These are phyloP conservation scores for Luscinia luscinia DNA, from an alignment of 2,797 vertebrate species.

Conservation along the genomic window DNA sequence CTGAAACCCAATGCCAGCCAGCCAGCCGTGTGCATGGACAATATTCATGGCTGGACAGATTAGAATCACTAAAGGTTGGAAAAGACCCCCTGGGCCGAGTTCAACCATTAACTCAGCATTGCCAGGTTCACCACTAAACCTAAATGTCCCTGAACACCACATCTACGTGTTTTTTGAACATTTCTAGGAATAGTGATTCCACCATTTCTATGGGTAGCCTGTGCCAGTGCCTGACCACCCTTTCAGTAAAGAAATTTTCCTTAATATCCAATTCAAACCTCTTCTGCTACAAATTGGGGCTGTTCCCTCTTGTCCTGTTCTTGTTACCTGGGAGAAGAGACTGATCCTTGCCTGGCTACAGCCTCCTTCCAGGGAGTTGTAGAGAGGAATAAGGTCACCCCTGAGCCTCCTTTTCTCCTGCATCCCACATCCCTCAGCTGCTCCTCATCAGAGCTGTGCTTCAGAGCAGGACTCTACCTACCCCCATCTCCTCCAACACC, in stretches of 20 bases:
- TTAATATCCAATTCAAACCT: not conserved
- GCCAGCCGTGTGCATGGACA: not conserved
- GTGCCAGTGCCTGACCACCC: not conserved
- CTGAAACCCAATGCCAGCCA: not conserved
- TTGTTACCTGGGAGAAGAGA: not conserved
- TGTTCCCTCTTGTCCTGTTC: accelerated
- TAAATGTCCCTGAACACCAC: not conserved
- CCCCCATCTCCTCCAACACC: not conserved
- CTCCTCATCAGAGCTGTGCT: not conserved
- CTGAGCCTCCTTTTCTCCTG: not conserved
- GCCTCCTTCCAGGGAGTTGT: not conserved
- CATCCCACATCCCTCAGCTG: not conserved
- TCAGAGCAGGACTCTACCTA: not conserved
- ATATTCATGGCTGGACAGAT: not conserved
- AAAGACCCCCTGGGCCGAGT: not conserved
- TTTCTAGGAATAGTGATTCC: not conserved
- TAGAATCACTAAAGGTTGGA: not conserved
- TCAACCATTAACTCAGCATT: not conserved
- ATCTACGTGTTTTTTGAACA: not conserved
- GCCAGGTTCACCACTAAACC: not conserved
- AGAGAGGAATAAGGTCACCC: not conserved
- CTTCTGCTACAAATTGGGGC: not conserved
- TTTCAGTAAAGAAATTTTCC: not conserved
- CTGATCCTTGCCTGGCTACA: not conserved
- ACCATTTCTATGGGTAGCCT: not conserved